These are phyloP conservation scores for Heliconius ethilla DNA, from an alignment of 2,888 invertebrate genomes.

Conservation along the genomic window DNA sequence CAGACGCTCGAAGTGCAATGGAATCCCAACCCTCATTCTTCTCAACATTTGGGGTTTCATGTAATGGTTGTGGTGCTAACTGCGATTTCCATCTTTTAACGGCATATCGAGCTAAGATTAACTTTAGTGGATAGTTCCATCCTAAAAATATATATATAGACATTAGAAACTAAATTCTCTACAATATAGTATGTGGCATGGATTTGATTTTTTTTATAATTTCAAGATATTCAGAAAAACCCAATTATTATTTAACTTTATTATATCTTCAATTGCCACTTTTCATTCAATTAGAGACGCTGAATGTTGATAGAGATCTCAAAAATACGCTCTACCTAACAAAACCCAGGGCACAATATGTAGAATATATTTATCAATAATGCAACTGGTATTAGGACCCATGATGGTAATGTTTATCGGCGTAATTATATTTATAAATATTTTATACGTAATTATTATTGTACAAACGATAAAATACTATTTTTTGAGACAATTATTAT, in stretches of 20 bases:
- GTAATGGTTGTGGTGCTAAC: constrained; percentile 49
- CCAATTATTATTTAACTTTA: neutral
- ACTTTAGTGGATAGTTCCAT: constrained; percentile 77
- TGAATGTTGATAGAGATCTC: neutral
- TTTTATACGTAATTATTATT: neutral
- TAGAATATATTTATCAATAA: neutral
- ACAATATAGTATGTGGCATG: neutral
- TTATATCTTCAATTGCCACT: neutral
- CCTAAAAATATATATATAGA: constrained; percentile 53
- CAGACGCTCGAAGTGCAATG: constrained; percentile 77
- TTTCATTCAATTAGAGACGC: neutral
- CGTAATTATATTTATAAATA: neutral
- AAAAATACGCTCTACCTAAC: neutral
- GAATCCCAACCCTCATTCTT: constrained; percentile 64
- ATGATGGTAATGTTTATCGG: neutral
- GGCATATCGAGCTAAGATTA: constrained; percentile 64
- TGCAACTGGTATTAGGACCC: neutral
- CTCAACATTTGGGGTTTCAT: constrained; percentile 57
- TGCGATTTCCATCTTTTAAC: constrained; percentile 67
- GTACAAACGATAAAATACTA: neutral
- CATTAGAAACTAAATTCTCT: neutral
- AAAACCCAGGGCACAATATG: neutral
- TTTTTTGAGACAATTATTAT: neutral
- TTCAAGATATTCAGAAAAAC: neutral
- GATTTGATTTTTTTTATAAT: too few species aligned